phyloP scores from a whole-genome alignment of 1,140 invertebrate species.

The Homalodisca vitripennis region DNA sequence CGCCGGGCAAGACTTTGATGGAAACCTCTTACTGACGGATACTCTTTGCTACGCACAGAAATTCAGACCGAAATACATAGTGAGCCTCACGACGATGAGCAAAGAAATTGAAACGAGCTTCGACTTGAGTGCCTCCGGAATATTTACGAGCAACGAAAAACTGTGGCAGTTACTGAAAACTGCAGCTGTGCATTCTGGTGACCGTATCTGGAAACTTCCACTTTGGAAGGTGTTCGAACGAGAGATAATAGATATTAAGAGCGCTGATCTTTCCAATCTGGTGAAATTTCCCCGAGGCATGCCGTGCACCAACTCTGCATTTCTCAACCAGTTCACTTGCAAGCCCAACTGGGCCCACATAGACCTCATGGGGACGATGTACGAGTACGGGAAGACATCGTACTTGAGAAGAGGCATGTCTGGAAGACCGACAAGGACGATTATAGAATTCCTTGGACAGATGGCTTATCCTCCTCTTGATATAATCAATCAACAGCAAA shows the following conservation, averaged over 20 bases:
- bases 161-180: conserved; percentile 53
- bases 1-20: conserved; percentile 66
- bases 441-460: conserved; percentile 68
- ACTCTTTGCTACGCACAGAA: conserved; percentile 54
- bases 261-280: conserved; percentile 32
- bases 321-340: conserved; percentile 58
- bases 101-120: conserved; percentile 45
- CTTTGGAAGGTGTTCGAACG: conserved; percentile 54
- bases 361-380: conserved; percentile 57
- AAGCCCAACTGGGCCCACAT: conserved; percentile 58
- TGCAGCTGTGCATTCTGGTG: conserved; percentile 57
- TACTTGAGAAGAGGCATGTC: conserved; percentile 74
- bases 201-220: conserved; percentile 67
- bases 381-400: conserved; percentile 61
- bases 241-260: conserved; percentile 45
- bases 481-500: conserved; percentile 19
- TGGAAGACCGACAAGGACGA: conserved; percentile 76
- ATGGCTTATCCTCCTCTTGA: conserved; percentile 35
- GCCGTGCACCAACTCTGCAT: conserved; percentile 57
- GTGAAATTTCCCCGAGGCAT: conserved; percentile 46
- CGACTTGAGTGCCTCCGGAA: conserved; percentile 55
- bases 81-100: conserved; percentile 58
- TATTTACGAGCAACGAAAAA: conserved; percentile 55
- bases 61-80: conserved; percentile 54
- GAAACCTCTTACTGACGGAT: conserved; percentile 62